Percentiles rank a stretch among this genome's conserved stretches.
phyloP scores from a whole-genome alignment of 2,113 vertebrate genomes.

The Phodopus roborovskii region DNA sequence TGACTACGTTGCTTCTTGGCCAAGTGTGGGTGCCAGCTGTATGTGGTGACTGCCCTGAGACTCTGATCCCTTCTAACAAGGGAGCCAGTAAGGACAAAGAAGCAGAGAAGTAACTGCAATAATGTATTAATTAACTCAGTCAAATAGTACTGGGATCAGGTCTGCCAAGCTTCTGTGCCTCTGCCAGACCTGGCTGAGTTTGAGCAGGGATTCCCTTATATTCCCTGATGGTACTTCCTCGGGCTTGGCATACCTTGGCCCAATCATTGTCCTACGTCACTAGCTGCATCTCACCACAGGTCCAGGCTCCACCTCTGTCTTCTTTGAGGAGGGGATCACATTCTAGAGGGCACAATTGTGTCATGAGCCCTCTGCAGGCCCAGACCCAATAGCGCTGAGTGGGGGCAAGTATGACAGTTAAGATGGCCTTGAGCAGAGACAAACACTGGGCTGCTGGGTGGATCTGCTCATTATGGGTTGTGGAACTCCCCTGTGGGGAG shows the following conservation, averaged over 20 bases:
- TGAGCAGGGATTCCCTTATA: background rate
- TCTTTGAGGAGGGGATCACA: background rate
- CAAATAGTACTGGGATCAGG: background rate
- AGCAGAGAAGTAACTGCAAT: background rate
- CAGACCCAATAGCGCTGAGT: no score
- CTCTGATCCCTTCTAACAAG: background rate
- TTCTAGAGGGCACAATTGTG: background rate
- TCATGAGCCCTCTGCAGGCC: no score
- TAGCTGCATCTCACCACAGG: background rate
- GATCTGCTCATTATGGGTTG: accelerated
- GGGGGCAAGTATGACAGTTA: background rate
- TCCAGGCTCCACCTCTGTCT: no score
- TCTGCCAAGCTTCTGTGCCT: background rate
- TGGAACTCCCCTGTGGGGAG: accelerated
- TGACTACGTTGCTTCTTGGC: background rate
- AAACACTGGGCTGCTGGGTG: background rate
- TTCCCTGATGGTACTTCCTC: accelerated
- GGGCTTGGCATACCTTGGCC: background rate
- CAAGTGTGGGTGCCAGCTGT: background rate
- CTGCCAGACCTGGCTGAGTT: background rate
- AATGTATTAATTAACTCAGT: background rate
- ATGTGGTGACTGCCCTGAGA: background rate
- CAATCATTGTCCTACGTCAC: background rate
- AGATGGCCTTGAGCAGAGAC: background rate
- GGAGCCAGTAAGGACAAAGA: background rate